Conservation (phyloP, 2,888 invertebrate genomes). For the Cheilosia grossa region DNA sequence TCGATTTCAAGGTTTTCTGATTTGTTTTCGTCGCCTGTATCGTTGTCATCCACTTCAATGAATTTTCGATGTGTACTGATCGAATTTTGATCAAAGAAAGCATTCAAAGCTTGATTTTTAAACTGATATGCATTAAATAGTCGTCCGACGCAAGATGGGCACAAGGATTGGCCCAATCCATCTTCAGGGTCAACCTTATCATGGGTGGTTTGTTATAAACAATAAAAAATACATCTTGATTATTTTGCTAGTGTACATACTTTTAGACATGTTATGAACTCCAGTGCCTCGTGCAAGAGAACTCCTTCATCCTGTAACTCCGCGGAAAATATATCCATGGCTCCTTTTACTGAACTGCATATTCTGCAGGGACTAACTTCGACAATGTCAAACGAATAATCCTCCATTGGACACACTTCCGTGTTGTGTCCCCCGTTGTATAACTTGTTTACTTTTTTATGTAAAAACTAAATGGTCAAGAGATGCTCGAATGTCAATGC, state of each 20-base stretch:
- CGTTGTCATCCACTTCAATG: neutral
- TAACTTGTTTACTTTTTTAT: too few relatives aligned
- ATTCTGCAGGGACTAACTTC: constrained; percentile 31
- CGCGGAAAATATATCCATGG: constrained; percentile 14
- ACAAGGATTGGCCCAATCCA: constrained; percentile 52
- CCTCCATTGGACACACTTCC: constrained; percentile 1
- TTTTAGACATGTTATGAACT: constrained; percentile 47
- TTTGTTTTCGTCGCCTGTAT: neutral
- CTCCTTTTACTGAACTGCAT: constrained; percentile 19
- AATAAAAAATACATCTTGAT: neutral
- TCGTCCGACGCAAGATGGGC: constrained; percentile 49
- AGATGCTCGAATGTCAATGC: too few relatives aligned
- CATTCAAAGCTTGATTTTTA: constrained; percentile 60
- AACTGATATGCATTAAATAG: constrained; percentile 66
- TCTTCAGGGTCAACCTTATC: constrained; percentile 64
- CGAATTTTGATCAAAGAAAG: constrained; percentile 21
- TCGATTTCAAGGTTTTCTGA: constrained; percentile 9
- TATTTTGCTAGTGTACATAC: constrained; percentile 2
- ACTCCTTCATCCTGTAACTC: constrained; percentile 29
- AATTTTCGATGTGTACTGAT: neutral
- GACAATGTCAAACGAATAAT: constrained; percentile 10
- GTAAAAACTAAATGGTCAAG: too few relatives aligned
- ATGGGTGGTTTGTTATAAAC: neutral
- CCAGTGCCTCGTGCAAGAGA: constrained; percentile 49
- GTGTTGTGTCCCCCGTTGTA: neutral